A percentile compares a stretch with the other conserved stretches of the same genome.
These are phyloP conservation scores for Halichoerus grypus DNA, from an alignment of 2,113 vertebrate genomes.

Conservation along the genomic window DNA sequence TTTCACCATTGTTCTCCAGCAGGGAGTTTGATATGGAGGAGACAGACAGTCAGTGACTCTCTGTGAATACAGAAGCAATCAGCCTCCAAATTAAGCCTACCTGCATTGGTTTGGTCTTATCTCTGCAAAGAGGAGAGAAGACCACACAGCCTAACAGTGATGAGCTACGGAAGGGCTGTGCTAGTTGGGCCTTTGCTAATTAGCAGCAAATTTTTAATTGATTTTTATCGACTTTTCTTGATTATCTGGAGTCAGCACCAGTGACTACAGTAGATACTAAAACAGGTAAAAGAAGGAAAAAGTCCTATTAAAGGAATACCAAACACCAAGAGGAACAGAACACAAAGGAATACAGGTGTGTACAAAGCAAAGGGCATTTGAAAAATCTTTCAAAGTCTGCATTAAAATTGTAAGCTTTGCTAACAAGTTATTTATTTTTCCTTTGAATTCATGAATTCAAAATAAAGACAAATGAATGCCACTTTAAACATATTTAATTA, in stretches of 20 bases:
- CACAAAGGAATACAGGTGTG: neutral
- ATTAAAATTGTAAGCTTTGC: slow-evolving; percentile 42
- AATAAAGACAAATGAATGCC: slow-evolving; percentile 59
- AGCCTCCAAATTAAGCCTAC: neutral
- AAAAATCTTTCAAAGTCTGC: slow-evolving; percentile 34
- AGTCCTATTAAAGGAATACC: neutral
- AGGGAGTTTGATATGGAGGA: neutral
- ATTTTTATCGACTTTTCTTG: neutral
- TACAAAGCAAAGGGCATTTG: slow-evolving; percentile 13
- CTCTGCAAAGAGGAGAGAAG: neutral
- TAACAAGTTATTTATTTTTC: slow-evolving; percentile 63
- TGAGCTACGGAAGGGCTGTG: neutral
- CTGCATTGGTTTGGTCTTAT: neutral
- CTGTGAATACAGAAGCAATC: neutral
- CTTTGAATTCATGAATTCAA: slow-evolving; percentile 70
- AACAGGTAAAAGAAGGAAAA: neutral
- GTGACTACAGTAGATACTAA: neutral
- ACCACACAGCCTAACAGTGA: neutral
- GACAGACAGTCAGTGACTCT: neutral
- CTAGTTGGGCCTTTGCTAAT: neutral
- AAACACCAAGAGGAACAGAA: neutral
- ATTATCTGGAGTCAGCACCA: neutral
- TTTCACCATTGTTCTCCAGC: neutral
- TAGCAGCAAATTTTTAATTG: neutral
- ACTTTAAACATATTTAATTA: slow-evolving; percentile 71